Conservation (phyloP, 2,888 invertebrate species). For the Catocala sponsa region DNA sequence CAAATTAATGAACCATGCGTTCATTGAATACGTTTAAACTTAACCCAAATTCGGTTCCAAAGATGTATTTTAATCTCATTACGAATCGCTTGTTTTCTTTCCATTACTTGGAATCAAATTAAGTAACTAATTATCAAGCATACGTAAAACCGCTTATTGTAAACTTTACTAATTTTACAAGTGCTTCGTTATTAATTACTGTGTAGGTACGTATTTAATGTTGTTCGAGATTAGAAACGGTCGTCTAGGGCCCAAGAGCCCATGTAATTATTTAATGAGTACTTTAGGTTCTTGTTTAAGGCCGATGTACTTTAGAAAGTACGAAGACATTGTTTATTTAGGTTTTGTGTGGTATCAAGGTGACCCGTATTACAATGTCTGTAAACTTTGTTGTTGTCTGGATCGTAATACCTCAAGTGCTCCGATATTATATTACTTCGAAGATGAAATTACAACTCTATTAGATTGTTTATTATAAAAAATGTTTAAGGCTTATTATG, state of each 20-base stretch:
- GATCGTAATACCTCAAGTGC: conserved; percentile 21
- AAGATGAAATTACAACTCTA: conserved; percentile 22
- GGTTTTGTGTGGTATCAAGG: conserved; percentile 37
- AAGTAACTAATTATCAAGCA: too few species aligned
- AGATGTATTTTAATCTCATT: too few species aligned
- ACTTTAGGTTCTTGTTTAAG: conserved; percentile 37
- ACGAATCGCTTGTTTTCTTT: too few species aligned
- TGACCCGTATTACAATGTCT: conserved; percentile 35
- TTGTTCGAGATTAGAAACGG: too few species aligned
- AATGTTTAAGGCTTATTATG: conserved; percentile 1
- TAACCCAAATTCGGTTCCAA: not conserved
- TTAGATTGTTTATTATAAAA: conserved; percentile 20
- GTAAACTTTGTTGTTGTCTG: conserved; percentile 35
- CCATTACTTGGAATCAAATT: too few species aligned
- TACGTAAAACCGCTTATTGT: too few species aligned
- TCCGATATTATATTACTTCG: conserved; percentile 19
- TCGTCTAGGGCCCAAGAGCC: too few species aligned
- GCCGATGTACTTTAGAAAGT: conserved; percentile 32
- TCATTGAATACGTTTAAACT: not conserved
- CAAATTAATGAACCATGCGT: not conserved
- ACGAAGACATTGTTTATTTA: conserved; percentile 41
- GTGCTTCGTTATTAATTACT: too few species aligned
- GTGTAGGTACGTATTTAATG: too few species aligned
- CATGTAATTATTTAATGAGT: conserved; percentile 9
- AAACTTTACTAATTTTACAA: too few species aligned